Conservation (phyloP, 2,888 invertebrate species). For the Baccha elongata region DNA sequence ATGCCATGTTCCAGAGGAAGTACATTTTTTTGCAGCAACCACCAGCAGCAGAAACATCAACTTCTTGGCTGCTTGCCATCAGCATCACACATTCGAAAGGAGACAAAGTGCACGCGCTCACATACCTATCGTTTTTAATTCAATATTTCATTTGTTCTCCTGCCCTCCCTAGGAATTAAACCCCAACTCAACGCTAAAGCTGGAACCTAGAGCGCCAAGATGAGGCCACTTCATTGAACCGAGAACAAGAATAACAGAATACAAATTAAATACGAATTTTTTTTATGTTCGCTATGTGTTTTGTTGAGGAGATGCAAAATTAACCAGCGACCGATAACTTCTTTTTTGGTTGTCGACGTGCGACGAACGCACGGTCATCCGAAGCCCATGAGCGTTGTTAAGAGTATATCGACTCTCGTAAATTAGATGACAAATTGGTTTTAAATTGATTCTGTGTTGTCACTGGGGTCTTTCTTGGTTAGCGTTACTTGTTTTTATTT, state of each 20-base stretch:
- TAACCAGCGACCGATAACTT: constrained; percentile 52
- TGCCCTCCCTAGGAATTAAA: constrained; percentile 21
- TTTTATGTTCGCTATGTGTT: constrained; percentile 65
- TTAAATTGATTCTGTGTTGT: constrained; percentile 76
- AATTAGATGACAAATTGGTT: constrained; percentile 77
- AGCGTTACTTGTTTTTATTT: constrained; percentile 41
- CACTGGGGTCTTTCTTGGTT: constrained; percentile 60
- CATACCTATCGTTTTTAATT: constrained; percentile 72
- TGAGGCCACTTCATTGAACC: constrained; percentile 24
- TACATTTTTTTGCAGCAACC: too few relatives aligned
- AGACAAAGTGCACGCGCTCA: constrained; percentile 65
- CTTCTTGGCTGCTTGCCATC: not conserved
- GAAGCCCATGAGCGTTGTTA: constrained; percentile 55
- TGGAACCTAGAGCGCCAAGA: not conserved
- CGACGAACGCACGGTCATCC: constrained; percentile 2
- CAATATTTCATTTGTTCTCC: constrained; percentile 70
- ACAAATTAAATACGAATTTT: constrained; percentile 73
- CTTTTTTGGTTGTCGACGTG: constrained; percentile 16
- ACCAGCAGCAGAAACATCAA: constrained; percentile 21
- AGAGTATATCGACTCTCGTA: constrained; percentile 74
- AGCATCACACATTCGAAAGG: constrained; percentile 15
- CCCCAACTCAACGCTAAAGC: not conserved
- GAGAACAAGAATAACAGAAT: constrained; percentile 39
- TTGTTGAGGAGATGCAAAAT: constrained; percentile 59
- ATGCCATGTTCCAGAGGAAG: not conserved